phyloP scores from a whole-genome alignment of 1,140 invertebrate genomes.

The Amyelois transitella region DNA sequence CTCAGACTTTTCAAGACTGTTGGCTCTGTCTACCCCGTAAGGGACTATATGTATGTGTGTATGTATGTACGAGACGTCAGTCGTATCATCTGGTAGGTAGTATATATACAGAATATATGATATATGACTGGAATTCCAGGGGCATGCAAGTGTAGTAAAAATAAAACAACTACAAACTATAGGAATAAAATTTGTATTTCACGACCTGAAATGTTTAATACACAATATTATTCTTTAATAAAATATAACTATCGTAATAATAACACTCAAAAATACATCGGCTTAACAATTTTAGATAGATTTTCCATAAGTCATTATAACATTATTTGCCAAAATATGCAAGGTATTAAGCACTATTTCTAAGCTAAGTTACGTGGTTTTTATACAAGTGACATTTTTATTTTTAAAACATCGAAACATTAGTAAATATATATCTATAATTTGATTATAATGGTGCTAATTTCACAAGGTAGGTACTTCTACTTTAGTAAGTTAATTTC shows the following conservation, averaged over 20 bases:
- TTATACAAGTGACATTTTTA: neutral
- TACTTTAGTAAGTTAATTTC: no score
- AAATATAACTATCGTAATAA: slow-evolving; percentile 64
- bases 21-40: no score
- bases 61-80: no score
- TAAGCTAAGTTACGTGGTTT: slow-evolving; percentile 5
- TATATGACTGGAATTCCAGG: no score
- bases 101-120: no score
- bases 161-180: slow-evolving; percentile 52
- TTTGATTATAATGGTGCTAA: slow-evolving; percentile 5
- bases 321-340: slow-evolving; percentile 16
- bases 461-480: neutral
- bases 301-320: slow-evolving; percentile 30
- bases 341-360: slow-evolving; percentile 3
- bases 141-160: slow-evolving; percentile 12
- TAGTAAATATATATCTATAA: neutral
- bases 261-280: slow-evolving; percentile 69
- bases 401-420: neutral
- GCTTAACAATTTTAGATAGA: slow-evolving; percentile 44
- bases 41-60: no score
- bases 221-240: slow-evolving; percentile 64
- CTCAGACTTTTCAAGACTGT: no score
- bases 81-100: no score
- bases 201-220: slow-evolving; percentile 62
- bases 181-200: slow-evolving; percentile 71